A percentile compares a stretch with the other conserved stretches of the same genome.
Evolutionary conservation across 2,888 invertebrate species (phyloP).

Genomic region (Patella pellucida): DNA sequence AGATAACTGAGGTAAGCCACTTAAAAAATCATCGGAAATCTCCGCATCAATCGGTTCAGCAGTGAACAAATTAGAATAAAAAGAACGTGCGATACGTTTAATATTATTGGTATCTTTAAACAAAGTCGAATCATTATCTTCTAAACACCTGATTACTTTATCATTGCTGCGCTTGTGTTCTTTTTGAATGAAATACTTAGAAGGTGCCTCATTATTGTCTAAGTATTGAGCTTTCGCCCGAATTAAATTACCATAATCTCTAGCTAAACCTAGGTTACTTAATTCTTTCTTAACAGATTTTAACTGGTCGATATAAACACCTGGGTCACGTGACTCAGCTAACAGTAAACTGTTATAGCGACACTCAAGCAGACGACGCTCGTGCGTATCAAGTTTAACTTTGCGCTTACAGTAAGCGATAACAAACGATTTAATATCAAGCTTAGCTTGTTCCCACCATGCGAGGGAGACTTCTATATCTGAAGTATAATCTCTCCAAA

Average conservation of each 20-base stretch:
- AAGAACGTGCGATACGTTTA: background rate
- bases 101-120: slow-evolving; percentile 3
- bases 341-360: background rate
- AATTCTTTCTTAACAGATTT: slow-evolving; percentile 4
- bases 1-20: background rate
- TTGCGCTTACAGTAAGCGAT: background rate
- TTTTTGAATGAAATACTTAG: background rate
- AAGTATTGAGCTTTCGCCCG: slow-evolving; percentile 10
- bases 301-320: background rate
- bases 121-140: background rate
- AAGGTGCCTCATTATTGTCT: background rate
- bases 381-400: background rate
- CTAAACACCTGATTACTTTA: background rate
- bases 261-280: background rate
- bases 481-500: background rate
- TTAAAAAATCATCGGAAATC: background rate
- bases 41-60: background rate
- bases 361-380: background rate
- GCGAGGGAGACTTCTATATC: background rate
- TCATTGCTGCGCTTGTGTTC: background rate
- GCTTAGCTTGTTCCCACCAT: background rate
- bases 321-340: background rate
- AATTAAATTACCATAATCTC: background rate
- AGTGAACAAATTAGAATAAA: slow-evolving; percentile 2
- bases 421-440: background rate